phyloP scores from a whole-genome alignment of 1,140 invertebrate species.

The Formica exsecta region DNA sequence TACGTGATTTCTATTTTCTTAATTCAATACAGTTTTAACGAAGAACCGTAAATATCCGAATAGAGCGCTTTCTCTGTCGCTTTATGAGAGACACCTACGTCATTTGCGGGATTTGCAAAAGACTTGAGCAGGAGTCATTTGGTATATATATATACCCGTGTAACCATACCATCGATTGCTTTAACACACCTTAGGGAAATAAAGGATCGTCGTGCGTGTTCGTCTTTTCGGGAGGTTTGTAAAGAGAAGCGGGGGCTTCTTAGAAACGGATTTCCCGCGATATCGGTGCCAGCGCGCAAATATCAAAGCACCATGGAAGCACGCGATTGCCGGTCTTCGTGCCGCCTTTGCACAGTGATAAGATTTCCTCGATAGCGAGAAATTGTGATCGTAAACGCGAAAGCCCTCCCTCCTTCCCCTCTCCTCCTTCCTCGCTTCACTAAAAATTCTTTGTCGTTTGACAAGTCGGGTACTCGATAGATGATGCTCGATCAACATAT shows the following conservation, averaged over 20 bases:
- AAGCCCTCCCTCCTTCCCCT: slow-evolving; percentile 4
- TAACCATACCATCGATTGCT: slow-evolving; percentile 27
- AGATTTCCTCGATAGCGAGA: slow-evolving; percentile 72
- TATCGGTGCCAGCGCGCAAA: slow-evolving; percentile 64
- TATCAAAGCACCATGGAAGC: slow-evolving; percentile 72
- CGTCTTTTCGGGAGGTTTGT: slow-evolving; percentile 67
- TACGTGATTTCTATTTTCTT: too few relatives aligned
- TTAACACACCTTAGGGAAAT: slow-evolving; percentile 66
- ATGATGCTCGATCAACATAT: slow-evolving; percentile 5
- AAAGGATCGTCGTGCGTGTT: slow-evolving; percentile 66
- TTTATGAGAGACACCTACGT: not conserved
- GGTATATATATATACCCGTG: not conserved
- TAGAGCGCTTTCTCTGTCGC: not conserved
- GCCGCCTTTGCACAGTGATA: slow-evolving; percentile 76
- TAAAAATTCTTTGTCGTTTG: slow-evolving; percentile 33
- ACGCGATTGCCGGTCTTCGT: slow-evolving; percentile 59
- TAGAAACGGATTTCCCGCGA: slow-evolving; percentile 73
- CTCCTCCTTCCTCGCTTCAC: too few relatives aligned
- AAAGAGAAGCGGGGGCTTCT: slow-evolving; percentile 60
- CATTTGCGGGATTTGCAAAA: slow-evolving; percentile 4
- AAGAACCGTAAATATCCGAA: too few relatives aligned
- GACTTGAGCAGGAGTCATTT: not conserved
- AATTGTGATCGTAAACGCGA: slow-evolving; percentile 54
- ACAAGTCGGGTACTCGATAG: not conserved
- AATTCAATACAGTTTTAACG: too few relatives aligned